phyloP scores from a whole-genome alignment of 2,888 invertebrate genomes.

The Pristionchus exspectatus region DNA sequence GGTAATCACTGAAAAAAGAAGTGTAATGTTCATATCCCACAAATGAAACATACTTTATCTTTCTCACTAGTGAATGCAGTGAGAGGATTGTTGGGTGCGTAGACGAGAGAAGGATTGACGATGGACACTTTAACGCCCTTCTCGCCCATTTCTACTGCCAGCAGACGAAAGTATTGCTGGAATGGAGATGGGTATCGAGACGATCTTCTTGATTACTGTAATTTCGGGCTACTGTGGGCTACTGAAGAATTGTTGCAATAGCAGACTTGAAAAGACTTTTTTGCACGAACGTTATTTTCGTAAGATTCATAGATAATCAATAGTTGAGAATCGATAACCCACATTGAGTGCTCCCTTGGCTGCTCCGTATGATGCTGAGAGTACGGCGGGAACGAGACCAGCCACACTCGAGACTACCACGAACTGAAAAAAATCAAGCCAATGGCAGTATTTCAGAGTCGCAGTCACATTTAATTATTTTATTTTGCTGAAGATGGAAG shows the following conservation, averaged over 20 bases:
- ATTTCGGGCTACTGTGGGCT: too few species aligned
- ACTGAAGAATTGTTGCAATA: too few species aligned
- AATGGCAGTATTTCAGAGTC: too few species aligned
- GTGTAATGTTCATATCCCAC: background rate
- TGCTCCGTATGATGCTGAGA: slow-evolving; percentile 83
- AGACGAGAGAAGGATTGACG: slow-evolving; percentile 88
- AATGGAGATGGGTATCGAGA: background rate
- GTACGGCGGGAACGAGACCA: slow-evolving; percentile 83
- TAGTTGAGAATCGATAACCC: slow-evolving; percentile 54
- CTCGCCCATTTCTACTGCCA: slow-evolving; percentile 84
- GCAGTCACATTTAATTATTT: too few species aligned
- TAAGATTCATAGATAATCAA: background rate
- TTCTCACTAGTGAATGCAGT: slow-evolving; percentile 55
- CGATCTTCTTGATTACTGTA: too few species aligned
- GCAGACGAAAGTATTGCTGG: slow-evolving; percentile 87
- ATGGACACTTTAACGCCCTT: slow-evolving; percentile 84
- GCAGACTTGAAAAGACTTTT: too few species aligned
- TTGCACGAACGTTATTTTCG: too few species aligned
- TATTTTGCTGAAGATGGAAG: too few species aligned
- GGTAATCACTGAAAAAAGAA: background rate
- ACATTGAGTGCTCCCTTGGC: slow-evolving; percentile 89
- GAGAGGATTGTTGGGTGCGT: slow-evolving; percentile 57
- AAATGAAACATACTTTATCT: background rate
- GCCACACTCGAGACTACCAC: slow-evolving; percentile 87
- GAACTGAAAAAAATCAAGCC: slow-evolving; percentile 81